Conservation (phyloP, 2,797 vertebrate species). For the Salarias fasciatus region DNA sequence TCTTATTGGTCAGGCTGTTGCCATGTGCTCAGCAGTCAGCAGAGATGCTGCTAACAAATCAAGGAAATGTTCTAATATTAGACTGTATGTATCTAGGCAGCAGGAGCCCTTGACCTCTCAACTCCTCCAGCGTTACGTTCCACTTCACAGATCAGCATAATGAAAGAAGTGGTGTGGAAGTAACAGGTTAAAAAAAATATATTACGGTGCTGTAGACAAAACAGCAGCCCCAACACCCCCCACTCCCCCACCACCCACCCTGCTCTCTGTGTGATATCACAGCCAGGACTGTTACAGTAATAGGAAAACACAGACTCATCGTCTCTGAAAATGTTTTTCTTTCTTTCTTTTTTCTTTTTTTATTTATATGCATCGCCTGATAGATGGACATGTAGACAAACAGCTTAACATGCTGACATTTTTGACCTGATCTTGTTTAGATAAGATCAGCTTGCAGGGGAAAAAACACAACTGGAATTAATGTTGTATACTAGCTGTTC, state of each 20-base stretch:
- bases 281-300: conserved; percentile 46
- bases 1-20: conserved; percentile 78
- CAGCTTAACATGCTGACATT: not conserved
- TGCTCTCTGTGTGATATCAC: conserved; percentile 17
- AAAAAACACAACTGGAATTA: too few relatives aligned
- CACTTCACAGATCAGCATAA: conserved; percentile 78
- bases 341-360: not conserved
- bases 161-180: conserved; percentile 75
- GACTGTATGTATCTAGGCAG: conserved; percentile 86
- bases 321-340: not conserved
- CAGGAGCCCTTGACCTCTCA: conserved; percentile 79
- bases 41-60: conserved; percentile 83
- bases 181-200: conserved; percentile 73
- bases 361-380: too few relatives aligned
- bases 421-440: not conserved
- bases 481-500: conserved; percentile 5
- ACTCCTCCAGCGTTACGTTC: conserved; percentile 73
- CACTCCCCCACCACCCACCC: conserved; percentile 11
- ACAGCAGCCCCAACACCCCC: conserved; percentile 38
- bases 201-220: conserved; percentile 57
- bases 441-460: too few relatives aligned
- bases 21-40: conserved; percentile 80
- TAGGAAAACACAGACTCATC: not conserved
- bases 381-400: not conserved
- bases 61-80: conserved; percentile 86